These are phyloP conservation scores for Oriolus oriolus DNA, from an alignment of 2,113 vertebrate genomes.

Conservation along the genomic window DNA sequence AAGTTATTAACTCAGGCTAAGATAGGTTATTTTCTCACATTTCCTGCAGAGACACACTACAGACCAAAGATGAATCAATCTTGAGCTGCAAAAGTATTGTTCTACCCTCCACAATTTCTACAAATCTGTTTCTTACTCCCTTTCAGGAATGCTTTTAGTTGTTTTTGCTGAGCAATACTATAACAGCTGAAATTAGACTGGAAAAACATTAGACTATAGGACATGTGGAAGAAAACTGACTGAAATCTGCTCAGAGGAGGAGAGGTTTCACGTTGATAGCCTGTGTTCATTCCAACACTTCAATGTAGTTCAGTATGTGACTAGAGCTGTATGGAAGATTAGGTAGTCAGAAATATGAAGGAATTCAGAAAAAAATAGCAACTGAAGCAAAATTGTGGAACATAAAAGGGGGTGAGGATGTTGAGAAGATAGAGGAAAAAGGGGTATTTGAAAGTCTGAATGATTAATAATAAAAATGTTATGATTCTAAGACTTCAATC, in stretches of 20 bases:
- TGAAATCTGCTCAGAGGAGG: background rate
- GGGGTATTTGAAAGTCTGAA: background rate
- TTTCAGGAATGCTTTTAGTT: background rate
- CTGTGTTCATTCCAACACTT: background rate
- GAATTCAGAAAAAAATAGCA: background rate
- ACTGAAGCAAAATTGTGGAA: background rate
- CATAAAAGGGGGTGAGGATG: fast-evolving
- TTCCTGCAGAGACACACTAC: background rate
- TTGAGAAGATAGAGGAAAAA: background rate
- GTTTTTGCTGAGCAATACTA: background rate
- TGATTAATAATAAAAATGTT: background rate
- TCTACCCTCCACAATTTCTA: constrained; percentile 2
- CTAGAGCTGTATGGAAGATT: background rate
- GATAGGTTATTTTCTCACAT: constrained; percentile 14
- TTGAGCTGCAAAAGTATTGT: background rate
- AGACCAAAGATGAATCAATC: constrained; percentile 38
- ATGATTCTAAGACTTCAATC: background rate
- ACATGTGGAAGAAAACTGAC: background rate
- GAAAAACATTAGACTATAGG: background rate
- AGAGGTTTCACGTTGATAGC: background rate
- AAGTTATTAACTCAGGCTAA: constrained; percentile 18
- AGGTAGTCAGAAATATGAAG: background rate
- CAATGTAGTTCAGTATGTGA: background rate
- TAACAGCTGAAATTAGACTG: constrained; percentile 17
- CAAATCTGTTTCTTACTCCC: background rate